A percentile compares a stretch with the other conserved stretches of the same genome.
These are phyloP conservation scores for Oncorhynchus masou DNA, from an alignment of 2,113 vertebrate species.

Conservation along the genomic window DNA sequence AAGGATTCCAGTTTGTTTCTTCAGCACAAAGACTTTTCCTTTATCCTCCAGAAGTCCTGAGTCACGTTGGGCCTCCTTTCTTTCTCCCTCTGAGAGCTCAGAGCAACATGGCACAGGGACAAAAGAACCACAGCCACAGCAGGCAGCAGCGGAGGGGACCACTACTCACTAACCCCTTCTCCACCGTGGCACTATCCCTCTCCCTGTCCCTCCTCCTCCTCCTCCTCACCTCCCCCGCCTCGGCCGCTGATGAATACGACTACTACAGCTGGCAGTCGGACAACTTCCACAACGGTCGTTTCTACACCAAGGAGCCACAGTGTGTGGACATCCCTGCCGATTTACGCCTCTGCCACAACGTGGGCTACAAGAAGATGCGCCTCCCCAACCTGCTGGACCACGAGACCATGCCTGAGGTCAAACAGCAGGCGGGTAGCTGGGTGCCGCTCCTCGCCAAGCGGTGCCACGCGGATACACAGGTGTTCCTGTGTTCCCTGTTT, in stretches of 20 bases:
- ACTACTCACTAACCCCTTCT: background rate
- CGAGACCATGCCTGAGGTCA: slow-evolving; percentile 91
- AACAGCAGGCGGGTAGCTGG: slow-evolving; percentile 97
- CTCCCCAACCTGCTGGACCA: slow-evolving; percentile 97
- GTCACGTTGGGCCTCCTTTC: slow-evolving; percentile 49
- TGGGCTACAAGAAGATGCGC: slow-evolving; percentile 97
- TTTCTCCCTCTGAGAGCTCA: slow-evolving; percentile 34
- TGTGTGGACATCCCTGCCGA: slow-evolving; percentile 95
- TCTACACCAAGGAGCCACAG: slow-evolving; percentile 91
- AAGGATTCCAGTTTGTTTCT: slow-evolving; percentile 61
- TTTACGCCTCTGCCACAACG: slow-evolving; percentile 90
- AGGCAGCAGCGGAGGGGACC: background rate
- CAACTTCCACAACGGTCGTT: slow-evolving; percentile 86
- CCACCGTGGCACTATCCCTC: slow-evolving; percentile 70
- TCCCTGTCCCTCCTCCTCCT: slow-evolving; percentile 61
- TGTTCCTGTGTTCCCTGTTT: slow-evolving; percentile 95
- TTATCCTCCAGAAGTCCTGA: slow-evolving; percentile 7
- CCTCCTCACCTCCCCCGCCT: slow-evolving; percentile 41
- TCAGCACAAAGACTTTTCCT: slow-evolving; percentile 15
- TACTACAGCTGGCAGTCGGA: slow-evolving; percentile 96
- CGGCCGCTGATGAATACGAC: slow-evolving; percentile 87
- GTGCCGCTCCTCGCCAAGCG: slow-evolving; percentile 93
- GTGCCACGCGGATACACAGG: slow-evolving; percentile 92
- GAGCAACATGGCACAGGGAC: slow-evolving; percentile 60
- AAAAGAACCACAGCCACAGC: slow-evolving; percentile 53